These are phyloP conservation scores for Falco columbarius DNA, from an alignment of 2,797 vertebrate species.

Conservation along the genomic window DNA sequence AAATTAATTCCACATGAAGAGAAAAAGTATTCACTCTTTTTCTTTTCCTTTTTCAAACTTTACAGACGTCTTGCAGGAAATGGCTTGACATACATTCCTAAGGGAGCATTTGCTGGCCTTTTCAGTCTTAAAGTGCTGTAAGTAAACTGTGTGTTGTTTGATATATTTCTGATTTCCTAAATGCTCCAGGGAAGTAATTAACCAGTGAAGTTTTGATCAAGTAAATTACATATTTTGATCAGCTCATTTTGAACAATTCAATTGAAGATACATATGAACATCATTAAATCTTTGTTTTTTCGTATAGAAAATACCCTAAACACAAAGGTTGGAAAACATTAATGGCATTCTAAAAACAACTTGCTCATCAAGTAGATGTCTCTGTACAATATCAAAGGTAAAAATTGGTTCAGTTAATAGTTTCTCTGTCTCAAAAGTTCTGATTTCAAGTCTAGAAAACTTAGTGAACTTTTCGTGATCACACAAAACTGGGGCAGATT, in stretches of 20 bases:
- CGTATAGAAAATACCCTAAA: conserved; percentile 21
- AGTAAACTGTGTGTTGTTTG: conserved; percentile 74
- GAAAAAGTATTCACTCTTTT: conserved; percentile 60
- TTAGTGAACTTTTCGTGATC: neutral
- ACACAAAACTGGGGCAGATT: neutral
- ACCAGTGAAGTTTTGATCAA: conserved; percentile 39
- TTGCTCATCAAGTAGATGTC: conserved; percentile 39
- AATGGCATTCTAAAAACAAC: conserved; percentile 39
- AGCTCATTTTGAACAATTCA: conserved; percentile 2
- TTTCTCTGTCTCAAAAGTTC: neutral
- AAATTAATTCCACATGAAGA: conserved; percentile 77
- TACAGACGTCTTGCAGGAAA: conserved; percentile 88
- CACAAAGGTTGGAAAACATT: conserved; percentile 44
- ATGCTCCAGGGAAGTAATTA: conserved; percentile 68
- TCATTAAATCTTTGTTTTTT: conserved; percentile 38
- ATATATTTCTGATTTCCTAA: conserved; percentile 61
- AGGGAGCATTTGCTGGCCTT: conserved; percentile 84
- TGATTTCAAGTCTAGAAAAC: neutral
- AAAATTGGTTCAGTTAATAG: conserved; percentile 4
- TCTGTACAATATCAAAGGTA: conserved; percentile 38
- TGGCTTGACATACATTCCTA: conserved; percentile 82
- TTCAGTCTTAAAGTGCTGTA: conserved; percentile 86
- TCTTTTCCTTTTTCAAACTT: conserved; percentile 66
- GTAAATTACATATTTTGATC: conserved; percentile 62
- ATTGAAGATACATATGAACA: conserved; percentile 34